Base-by-base conservation (phyloP, 1,140 invertebrate species). In the Drusus annulatus region DNA sequence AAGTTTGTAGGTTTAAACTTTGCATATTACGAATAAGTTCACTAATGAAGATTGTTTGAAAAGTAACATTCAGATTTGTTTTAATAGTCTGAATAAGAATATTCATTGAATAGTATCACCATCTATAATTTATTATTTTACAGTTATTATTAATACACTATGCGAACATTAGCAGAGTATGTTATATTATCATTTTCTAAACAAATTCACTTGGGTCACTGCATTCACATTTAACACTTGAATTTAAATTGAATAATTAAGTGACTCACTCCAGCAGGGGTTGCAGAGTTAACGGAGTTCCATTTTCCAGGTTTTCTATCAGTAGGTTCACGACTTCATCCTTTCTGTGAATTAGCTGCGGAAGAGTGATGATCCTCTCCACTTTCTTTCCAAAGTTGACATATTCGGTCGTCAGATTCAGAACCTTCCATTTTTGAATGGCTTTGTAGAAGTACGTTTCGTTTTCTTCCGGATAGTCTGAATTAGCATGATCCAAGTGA, bases 331-430 rank as follows among this genome's bases (percentile, higher is more conserved):
- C 87, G 17, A 98, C 92, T 85, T 93, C 89, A 80, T 97, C 92
- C 87, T 97, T 96, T 80, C 93, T 91, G 81, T 95, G 91, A 62
- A 98, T 84, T 25, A 98, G 86, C 86, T 97, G 95, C 21, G 95
- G 92, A 77, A 98, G 90, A 16, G 94, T 96, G 25, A 95, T 88
- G 31, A 96, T 92, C 82, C 94, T 91, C 77, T 90, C 88, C 10
- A 97, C 92, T 86, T 95, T 92, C 84, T 92, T 93, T 84, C 92
- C 92, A 81, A 98, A 96, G 21, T 91, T 89, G 63, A 91, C 91
- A 89, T 94, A 98, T 85, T 94, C 93, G 84, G 96, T 92, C 1
- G 96, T 95, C 74, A 95, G 91, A 88, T 98, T 97, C 21, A 97
- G 89, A 51, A 93, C 93, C 84, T 92, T 93, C 96, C 96, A 98